Evolutionary conservation across 2,888 invertebrate species (phyloP).

Genomic region (Acanthosepion pharaonis): DNA sequence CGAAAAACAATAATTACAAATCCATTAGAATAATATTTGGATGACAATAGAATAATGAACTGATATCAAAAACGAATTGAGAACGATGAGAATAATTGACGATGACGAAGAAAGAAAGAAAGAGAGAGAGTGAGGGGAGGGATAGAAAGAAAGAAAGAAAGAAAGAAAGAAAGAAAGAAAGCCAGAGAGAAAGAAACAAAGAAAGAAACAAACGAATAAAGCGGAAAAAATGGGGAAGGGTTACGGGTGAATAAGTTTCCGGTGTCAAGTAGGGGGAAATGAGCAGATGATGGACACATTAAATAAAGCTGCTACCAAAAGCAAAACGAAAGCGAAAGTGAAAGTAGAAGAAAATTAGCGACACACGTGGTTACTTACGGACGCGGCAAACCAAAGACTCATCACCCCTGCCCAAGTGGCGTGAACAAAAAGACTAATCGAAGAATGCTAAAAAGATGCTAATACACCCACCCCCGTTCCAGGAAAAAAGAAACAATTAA

Average conservation of each 20-base stretch:
- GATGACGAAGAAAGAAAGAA: neutral
- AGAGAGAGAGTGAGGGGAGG: neutral
- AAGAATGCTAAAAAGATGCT: neutral
- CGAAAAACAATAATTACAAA: too few species aligned
- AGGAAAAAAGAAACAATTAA: neutral
- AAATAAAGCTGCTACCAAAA: neutral
- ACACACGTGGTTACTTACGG: constrained; percentile 9
- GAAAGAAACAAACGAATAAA: neutral
- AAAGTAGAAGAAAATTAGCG: neutral
- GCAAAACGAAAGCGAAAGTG: neutral
- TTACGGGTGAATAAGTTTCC: neutral
- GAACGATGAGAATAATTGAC: neutral
- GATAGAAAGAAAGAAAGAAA: neutral
- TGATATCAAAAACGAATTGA: neutral
- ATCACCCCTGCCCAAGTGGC: neutral
- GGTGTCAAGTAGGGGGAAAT: neutral
- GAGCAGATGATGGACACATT: constrained; percentile 33
- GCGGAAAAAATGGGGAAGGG: neutral
- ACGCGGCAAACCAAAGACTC: neutral
- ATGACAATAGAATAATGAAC: neutral
- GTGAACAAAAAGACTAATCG: neutral
- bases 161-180: neutral
- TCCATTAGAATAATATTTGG: neutral
- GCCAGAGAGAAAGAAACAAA: neutral
- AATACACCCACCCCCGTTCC: neutral